Evolutionary conservation across 2,113 vertebrate species (phyloP), one percentile per base, ranked within the genome.

Genomic region (Argyrosomus japonicus): DNA sequence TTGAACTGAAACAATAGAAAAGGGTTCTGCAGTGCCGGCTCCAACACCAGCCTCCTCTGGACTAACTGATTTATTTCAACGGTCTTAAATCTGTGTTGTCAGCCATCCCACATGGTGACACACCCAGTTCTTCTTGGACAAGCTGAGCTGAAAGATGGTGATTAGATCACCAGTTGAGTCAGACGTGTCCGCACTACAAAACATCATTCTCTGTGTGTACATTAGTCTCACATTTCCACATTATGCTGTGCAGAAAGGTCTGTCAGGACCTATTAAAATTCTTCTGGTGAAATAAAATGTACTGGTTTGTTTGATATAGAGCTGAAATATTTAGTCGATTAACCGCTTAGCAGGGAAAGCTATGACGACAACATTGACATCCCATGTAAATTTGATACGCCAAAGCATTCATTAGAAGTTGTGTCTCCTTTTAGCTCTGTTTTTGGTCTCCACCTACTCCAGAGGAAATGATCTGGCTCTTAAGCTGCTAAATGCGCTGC

Each of bases 131-230:
- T 65, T 62, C 27, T 60, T 65, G 62, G 64, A 83, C 57, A 32
- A 27, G 45, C 70, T 53, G 25, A 70, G 53, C 51, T 71, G 62
- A 68, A 67, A 75, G 72, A 81, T 29, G 18, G 11, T 27, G 77
- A 87, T 83, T 82, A 61, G 57, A 71, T 90, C 85, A 83, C 82
- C 69, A 61, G 69, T 75, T 75, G 77, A 90, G 45, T 27, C 81
- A 71, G 61, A 84, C 23, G 36, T 68, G 58, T 68, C 63, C 70
- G 67, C 53, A 45, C 56, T 75, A 64, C 47, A 64, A 70, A 89
- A 71, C 64, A 48, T 73, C 56, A 40, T 47, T 15, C 27, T 53
- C 45, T 80, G 23, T 50, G 51, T 71, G 48, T 75, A 68, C 70
- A 81, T 82, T 79, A 77, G 74, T 78, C 56, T 72, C 68, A 69